Evolutionary conservation across 2,888 invertebrate species (phyloP), one percentile per base, ranked within the genome.

Genomic region (Leuctra nigra): DNA sequence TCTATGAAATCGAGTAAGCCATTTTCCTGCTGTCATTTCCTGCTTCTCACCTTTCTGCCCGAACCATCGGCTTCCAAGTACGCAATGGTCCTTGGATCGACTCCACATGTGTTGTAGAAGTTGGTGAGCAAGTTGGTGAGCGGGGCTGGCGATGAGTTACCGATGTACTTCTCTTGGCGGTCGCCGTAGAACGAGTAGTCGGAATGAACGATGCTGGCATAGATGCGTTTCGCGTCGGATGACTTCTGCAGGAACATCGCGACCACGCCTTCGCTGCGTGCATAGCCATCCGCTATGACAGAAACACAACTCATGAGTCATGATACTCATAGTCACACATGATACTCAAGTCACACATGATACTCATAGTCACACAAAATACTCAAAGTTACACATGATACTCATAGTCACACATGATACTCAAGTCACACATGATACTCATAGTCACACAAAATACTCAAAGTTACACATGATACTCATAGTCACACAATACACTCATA

Each of bases 41-140:
- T 29, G 16, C 9, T 4, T 20, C 18, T 50, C 57, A 68, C 68
- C 66, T 78, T 77, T 20, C 79, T 79, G 44, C 80, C 82, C 18
- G 80, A 80, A 18, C 82, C 82, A 68, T 94, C 95, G 54, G 93
- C 91, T 70, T 95, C 95, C 1, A 95, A 79, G 68, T 84, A 95
- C 63, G 83, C 82, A 54, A 95, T 75, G 1, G 74, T 72, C 2
- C 73, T 72, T 0, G 92, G 91, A 56, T 83, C 78, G 14, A 94
- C 72, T 44, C 81, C 77, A 61, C 87, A 83, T 67, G 75, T 73
- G 14, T 64, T 62, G 67, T 81, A 81, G 18, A 78, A 73, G 56
- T 77, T 75, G 57, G 73, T 67, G 23, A 82, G 61, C 11, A 70
- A 61, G 36, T 63, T 56, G 48, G 52, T 53, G 7, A 50, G 35